Base-by-base conservation (phyloP, 2,797 vertebrate genomes). In the Chaetophractus vellerosus region DNA sequence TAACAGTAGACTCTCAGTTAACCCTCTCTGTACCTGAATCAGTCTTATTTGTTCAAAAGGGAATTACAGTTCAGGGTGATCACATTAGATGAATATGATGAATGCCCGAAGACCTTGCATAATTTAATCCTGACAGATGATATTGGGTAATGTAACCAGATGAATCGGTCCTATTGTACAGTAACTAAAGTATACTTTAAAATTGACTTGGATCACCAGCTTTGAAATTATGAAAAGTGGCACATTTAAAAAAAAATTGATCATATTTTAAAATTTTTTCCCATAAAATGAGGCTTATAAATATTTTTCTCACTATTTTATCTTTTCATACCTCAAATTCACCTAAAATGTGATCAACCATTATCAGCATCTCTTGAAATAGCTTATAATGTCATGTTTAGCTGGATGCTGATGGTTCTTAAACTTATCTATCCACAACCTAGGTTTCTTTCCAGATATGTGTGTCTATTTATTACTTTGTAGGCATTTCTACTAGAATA, bases 181-280 rank as follows among this genome's bases (percentile, higher is more conserved):
- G 80, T 11, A 89, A 24, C 38, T 80, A 9, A 69, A 88, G 55
- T 23, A 82, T 4, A 66, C 9, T 59, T 88, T 64, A 81, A 74
- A 79, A 90, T 87, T 91, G 63, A 90, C 24, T 45, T 91, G 7
- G 1, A 72, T 84, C 33, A 78, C 16, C 36, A 89, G 28, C 11
- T 95, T 83, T 85, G 31, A 92, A 94, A 94, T 74, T 36, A 75
- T 28, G 1, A 90, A 96, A 85, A n/a, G n/a, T n/a, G n/a, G n/a
- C n/a, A n/a, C n/a, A n/a, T n/a, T n/a, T n/a, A n/a, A n/a, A n/a
- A n/a, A 84, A 74, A 45, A 41, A 45, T 9, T 85, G 96, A 55
- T 7, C 18, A 78, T 15, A 85, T 88, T 63, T 31, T 14, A 78
- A 31, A 76, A 68, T 2, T 28, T 68, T 68, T 69, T 16, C 14